These are phyloP conservation scores for Rhinolophus ferrumequinum DNA, from an alignment of 2,113 vertebrate genomes.

Conservation along the genomic window DNA sequence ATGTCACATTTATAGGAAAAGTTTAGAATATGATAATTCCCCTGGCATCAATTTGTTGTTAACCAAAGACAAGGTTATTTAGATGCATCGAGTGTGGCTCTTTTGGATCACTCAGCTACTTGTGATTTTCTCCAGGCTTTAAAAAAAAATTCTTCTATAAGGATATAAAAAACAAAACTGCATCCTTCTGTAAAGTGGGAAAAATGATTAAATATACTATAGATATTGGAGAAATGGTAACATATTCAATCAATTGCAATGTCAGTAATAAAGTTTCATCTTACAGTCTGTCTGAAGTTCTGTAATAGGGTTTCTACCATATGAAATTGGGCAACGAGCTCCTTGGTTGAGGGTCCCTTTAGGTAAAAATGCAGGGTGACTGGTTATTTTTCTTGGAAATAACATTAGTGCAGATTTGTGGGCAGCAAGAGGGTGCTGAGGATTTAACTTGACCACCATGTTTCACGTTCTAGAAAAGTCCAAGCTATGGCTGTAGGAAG, in stretches of 20 bases:
- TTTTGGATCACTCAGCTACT: constrained; percentile 43
- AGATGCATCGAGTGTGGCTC: not conserved
- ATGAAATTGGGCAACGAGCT: not conserved
- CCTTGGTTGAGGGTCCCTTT: not conserved
- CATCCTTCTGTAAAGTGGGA: not conserved
- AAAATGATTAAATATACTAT: not conserved
- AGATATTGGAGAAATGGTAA: not conserved
- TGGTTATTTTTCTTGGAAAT: constrained; percentile 29
- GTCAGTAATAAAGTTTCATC: not conserved
- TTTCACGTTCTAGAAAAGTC: not conserved
- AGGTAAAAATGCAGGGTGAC: not conserved
- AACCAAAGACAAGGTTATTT: constrained; percentile 50
- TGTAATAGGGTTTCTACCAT: not conserved
- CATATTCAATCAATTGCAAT: not conserved
- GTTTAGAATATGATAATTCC: constrained; percentile 63
- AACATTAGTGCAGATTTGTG: not conserved
- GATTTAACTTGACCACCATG: too few relatives aligned
- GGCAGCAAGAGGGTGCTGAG: not conserved
- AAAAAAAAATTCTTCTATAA: not conserved
- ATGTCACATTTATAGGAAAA: constrained; percentile 62
- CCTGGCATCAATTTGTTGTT: constrained; percentile 41
- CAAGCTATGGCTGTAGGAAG: not conserved
- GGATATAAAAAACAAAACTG: constrained; percentile 10
- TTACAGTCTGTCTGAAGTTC: not conserved
- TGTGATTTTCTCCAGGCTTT: constrained; percentile 21